Evolutionary conservation across 2,888 invertebrate species (phyloP).

Genomic region (Scaptomyza polygonia): DNA sequence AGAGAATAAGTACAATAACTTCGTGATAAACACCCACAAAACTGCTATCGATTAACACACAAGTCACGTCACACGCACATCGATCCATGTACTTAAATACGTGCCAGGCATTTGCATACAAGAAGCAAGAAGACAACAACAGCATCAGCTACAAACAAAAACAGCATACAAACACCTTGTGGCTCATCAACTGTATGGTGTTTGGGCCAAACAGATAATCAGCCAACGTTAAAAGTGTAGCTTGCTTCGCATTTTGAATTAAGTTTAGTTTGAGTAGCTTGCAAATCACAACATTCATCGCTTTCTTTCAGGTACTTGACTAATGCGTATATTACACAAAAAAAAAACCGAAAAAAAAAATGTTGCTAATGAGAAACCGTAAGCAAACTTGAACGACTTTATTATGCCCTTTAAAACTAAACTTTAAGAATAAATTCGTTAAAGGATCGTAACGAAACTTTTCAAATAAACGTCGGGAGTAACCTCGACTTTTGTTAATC

Average conservation of each 20-base stretch:
- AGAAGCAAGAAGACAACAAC: conserved; percentile 14
- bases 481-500: too few species aligned
- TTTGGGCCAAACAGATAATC: conserved; percentile 51
- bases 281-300: conserved; percentile 66
- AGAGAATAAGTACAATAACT: conserved; percentile 16
- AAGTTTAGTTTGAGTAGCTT: conserved; percentile 49
- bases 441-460: too few species aligned
- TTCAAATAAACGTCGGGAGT: too few species aligned
- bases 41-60: conserved; percentile 6
- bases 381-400: conserved; percentile 9
- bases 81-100: conserved; percentile 47
- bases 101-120: conserved; percentile 62
- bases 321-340: conserved; percentile 73
- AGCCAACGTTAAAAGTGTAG: conserved; percentile 36
- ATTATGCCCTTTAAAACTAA: conserved; percentile 9
- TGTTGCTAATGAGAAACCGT: conserved; percentile 10
- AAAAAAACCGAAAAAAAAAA: conserved; percentile 15
- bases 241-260: conserved; percentile 63
- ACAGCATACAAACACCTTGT: conserved; percentile 34
- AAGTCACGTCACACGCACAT: conserved; percentile 44
- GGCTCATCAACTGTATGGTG: conserved; percentile 37
- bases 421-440: neutral
- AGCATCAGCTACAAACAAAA: conserved; percentile 15
- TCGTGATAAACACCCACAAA: conserved; percentile 10
- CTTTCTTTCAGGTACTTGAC: conserved; percentile 74